A percentile compares a stretch with the other conserved stretches of the same genome.
phyloP scores from a whole-genome alignment of 2,797 vertebrate genomes.

The Tamandua tetradactyla region DNA sequence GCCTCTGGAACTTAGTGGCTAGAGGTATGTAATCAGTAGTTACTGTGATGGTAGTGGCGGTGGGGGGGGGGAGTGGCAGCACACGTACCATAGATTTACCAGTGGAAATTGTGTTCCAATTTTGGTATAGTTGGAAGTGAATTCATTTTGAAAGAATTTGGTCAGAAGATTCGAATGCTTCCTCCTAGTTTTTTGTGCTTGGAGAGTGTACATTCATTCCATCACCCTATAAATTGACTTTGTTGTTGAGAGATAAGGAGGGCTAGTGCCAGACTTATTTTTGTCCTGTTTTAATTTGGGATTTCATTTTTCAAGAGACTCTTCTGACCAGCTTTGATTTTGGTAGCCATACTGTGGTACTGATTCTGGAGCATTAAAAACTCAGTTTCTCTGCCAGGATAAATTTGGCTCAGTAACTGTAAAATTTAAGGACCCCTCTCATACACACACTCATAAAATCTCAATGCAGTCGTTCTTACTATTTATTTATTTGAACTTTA shows the following conservation, averaged over 20 bases:
- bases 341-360: background rate
- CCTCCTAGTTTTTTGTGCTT: background rate
- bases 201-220: background rate
- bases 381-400: constrained; percentile 46
- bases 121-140: background rate
- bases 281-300: constrained; percentile 28
- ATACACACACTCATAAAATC: background rate
- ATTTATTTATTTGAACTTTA: constrained; percentile 29
- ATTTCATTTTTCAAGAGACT: constrained; percentile 53
- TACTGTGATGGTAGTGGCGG: background rate
- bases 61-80: background rate
- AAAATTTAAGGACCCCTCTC: constrained; percentile 18
- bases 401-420: constrained; percentile 58
- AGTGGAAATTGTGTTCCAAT: background rate
- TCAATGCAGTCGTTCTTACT: background rate
- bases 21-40: background rate
- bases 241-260: background rate
- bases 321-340: constrained; percentile 65
- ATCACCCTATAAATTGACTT: background rate
- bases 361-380: constrained; percentile 50
- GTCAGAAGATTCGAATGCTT: background rate
- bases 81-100: background rate
- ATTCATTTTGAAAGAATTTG: background rate
- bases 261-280: background rate
- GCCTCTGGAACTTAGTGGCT: background rate